Percentiles rank a stretch among this genome's conserved stretches.
These are phyloP conservation scores for Thamnophis sirtalis DNA, from an alignment of 2,113 vertebrate species.

Conservation along the genomic window DNA sequence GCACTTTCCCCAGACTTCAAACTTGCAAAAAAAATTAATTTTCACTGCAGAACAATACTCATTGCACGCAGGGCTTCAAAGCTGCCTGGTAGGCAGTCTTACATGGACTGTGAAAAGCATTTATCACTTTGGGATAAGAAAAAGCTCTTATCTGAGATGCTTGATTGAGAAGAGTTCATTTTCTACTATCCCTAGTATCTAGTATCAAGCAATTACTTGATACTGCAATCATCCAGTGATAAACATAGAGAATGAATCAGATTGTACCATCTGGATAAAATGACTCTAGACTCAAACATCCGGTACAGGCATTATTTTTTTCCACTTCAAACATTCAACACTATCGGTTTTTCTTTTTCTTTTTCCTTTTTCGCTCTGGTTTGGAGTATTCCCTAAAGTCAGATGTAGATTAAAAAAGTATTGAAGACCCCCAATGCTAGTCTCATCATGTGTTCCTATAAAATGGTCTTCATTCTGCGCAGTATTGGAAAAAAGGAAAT, in stretches of 20 bases:
- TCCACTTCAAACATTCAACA: neutral
- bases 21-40: neutral
- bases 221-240: neutral
- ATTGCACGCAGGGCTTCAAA: neutral
- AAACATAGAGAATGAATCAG: neutral
- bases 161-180: neutral
- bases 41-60: neutral
- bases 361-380: too few species aligned
- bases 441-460: neutral
- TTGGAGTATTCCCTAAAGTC: neutral
- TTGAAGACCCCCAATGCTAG: neutral
- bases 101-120: neutral
- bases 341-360: too few species aligned
- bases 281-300: neutral
- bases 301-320: neutral
- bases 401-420: neutral
- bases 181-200: neutral
- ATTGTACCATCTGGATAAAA: neutral
- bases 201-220: too few species aligned
- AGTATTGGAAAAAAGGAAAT: too few species aligned
- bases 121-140: neutral
- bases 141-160: neutral
- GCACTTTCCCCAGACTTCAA: neutral
- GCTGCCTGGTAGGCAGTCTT: neutral
- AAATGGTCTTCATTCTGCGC: neutral